Percentiles rank a stretch among this genome's conserved stretches.
These are phyloP conservation scores for Equus przewalskii DNA, from an alignment of 2,113 vertebrate species.

Conservation along the genomic window DNA sequence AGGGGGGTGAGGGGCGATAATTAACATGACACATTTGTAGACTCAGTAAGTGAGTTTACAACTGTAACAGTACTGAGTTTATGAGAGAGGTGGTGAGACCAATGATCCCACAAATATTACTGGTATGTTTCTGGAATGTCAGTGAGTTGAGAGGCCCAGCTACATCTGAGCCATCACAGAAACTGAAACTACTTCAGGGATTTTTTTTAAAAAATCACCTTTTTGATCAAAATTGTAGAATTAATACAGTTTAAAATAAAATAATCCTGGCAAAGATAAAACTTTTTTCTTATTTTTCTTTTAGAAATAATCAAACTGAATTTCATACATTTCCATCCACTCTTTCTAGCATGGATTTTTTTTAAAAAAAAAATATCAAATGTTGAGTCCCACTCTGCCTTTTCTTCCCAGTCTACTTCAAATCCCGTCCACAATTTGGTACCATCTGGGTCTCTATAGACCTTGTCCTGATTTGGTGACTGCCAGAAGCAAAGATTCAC, in stretches of 20 bases:
- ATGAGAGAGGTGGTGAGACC: neutral
- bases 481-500: neutral
- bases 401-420: neutral
- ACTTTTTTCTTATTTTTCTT: neutral
- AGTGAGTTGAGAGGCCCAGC: neutral
- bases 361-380: neutral
- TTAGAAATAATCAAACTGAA: neutral
- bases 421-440: neutral
- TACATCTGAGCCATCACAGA: neutral
- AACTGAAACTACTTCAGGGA: slow-evolving; percentile 16
- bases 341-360: neutral
- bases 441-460: neutral
- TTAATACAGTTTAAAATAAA: neutral
- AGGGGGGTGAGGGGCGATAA: too few species aligned
- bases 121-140: slow-evolving; percentile 66
- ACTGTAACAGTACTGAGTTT: neutral
- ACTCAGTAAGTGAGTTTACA: neutral
- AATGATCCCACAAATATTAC: slow-evolving; percentile 65
- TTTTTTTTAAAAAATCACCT: neutral
- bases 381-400: neutral
- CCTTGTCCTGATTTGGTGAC: too few species aligned
- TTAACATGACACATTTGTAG: neutral
- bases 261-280: neutral
- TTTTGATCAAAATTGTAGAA: slow-evolving; percentile 42
- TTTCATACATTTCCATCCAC: neutral